Base-by-base conservation (phyloP, 2,113 vertebrate genomes). In the Morone chrysops region DNA sequence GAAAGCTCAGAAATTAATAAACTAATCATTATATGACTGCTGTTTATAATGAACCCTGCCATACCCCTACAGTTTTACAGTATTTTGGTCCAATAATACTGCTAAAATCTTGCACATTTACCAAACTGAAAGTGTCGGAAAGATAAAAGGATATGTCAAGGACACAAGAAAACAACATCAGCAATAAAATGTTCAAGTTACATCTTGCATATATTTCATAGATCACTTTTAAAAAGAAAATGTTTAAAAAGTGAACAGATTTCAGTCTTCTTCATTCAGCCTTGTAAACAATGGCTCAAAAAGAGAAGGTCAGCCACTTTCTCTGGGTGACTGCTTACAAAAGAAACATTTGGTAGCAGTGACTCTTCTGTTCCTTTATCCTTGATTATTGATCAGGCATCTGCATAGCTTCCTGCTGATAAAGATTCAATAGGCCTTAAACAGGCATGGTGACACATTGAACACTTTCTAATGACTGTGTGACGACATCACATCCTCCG, bases 401-500 rank as follows among this genome's bases (percentile, higher is more conserved):
- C 80, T 86, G 60, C 67, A 7, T 2, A 7, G 54, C 51, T 50
- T 48, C 67, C 54, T 75, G 45, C 70, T 74, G 68, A 78, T 75
- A 67, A 75, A 66, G n/a, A 83, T 65, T 71, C 59, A 76, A 38
- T 59, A 17, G 75, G 11, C 40, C 38, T 81, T 69, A 66, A 87
- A 87, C 22, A 66, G 70, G 13, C 54, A 73, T 2, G 14, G 67
- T 31, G 69, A 88, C 40, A 43, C 67, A 75, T 38, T 60, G 59
- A 84, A 40, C 80, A 74, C 47, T 83, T 80, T 81, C 50, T 67
- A 78, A 80, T 70, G 78, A 47, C 43, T 66, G 14, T n/a, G 70
- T 18, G 17, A 81, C 45, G 63, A 68, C 40, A 60, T 74, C 31
- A 25, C 70, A 72, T 63, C 71, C 57, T 70, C 54, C 0, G 48